Base-by-base conservation (phyloP, 2,797 vertebrate genomes). In the Pangasius larnaudii region DNA sequence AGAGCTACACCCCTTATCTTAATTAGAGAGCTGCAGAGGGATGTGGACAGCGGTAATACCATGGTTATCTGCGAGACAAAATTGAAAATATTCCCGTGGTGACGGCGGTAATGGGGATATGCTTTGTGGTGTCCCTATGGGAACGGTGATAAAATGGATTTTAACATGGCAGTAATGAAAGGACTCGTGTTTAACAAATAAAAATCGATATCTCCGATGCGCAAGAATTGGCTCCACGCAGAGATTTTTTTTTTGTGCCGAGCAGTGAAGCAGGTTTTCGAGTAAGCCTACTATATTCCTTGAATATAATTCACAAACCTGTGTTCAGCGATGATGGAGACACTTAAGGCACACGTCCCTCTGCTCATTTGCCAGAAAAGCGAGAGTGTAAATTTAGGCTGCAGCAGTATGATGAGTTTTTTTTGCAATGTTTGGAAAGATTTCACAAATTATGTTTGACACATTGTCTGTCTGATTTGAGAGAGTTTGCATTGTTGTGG, bases 131-230 rank as follows among this genome's bases (percentile, higher is more conserved):
- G 56, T 59, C 56, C 84, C 71, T 39, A 51, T 51, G 81, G n/a
- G 81, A 67, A 67, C 51, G 81, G 19, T 83, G 80, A 84, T 84
- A 7, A 67, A 84, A 84, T 84, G 61, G 63, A 67, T 84, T 84
- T 67, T 67, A 67, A 67, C 81, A 49, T 81, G 24, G 56, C 58
- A 18, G 58, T 81, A 83, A 67, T 83, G 81, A 65, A 67, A 84
- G n/a, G n/a, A 67, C n/a, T 67, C 42, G 9, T 67, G 81, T 84
- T 84, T 33, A 84, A 33, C 81, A 30, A 84, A 51, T 67, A 51
- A 30, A 84, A 84, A 69, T 84, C 81, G 36, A 84, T 84, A 33
- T 67, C 42, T 51, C 16, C 18, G 42, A 84, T 10, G 13, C 16
- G 10, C 42, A 30, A 33, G 42, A 84, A 51, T 65, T 24, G 61